These are phyloP conservation scores for Pristionchus entomophagus DNA, from an alignment of 2,888 invertebrate genomes.

Conservation along the genomic window DNA sequence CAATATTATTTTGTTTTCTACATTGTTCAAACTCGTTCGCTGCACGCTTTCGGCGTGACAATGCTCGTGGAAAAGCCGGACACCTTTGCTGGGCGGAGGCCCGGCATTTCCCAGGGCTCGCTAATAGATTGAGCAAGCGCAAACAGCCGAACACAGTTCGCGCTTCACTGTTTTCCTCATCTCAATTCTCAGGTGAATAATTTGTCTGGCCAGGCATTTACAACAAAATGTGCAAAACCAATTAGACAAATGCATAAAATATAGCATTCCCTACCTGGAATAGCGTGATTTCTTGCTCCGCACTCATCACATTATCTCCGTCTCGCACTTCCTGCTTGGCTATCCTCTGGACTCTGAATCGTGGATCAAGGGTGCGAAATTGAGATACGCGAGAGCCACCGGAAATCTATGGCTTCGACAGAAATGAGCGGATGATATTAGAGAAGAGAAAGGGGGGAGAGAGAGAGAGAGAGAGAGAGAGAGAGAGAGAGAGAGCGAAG, in stretches of 20 bases:
- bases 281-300: slow-evolving; percentile 34
- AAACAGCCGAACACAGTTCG: no score
- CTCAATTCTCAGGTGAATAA: no score
- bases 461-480: slow-evolving; percentile 2
- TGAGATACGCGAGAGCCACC: neutral
- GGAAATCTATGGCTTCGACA: slow-evolving; percentile 25
- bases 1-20: no score
- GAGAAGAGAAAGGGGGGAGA: neutral
- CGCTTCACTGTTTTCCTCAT: no score
- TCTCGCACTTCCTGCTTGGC: neutral
- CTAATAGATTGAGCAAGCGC: no score
- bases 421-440: neutral
- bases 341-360: neutral
- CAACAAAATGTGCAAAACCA: no score
- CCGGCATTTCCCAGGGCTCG: no score
- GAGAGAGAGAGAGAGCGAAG: neutral
- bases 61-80: no score
- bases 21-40: no score
- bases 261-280: neutral
- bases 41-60: no score
- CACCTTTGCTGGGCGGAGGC: no score
- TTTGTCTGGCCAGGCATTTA: no score
- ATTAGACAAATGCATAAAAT: neutral
- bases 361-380: slow-evolving; percentile 6
- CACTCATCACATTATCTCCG: slow-evolving; percentile 33